phyloP scores from a whole-genome alignment of 2,113 vertebrate species.

The Romanogobio albipinnatus region DNA sequence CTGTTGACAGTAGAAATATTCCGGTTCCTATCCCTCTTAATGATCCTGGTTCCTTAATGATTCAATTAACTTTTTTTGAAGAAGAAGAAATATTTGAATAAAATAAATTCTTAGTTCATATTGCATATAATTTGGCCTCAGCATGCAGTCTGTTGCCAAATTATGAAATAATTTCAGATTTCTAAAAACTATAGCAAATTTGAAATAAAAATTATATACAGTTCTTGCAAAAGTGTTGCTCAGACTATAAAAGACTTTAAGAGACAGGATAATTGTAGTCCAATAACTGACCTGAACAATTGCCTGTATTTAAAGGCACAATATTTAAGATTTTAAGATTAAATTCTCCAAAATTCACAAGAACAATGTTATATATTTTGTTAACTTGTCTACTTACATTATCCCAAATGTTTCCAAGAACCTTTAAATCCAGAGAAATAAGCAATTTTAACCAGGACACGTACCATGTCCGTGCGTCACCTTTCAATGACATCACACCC shows the following conservation, averaged over 20 bases:
- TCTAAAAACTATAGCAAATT: not conserved
- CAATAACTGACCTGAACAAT: not conserved
- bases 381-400: too few species aligned
- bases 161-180: not conserved
- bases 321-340: too few species aligned
- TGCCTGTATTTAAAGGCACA: not conserved
- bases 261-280: not conserved
- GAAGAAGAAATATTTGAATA: not conserved
- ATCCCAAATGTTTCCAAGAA: too few species aligned
- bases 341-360: too few species aligned
- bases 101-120: not conserved
- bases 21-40: not conserved
- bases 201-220: not conserved
- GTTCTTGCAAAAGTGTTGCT: not conserved
- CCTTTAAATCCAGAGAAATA: too few species aligned
- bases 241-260: not conserved
- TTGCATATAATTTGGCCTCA: not conserved
- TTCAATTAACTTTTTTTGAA: not conserved
- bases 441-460: too few species aligned
- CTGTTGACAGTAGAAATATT: not conserved
- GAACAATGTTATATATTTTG: too few species aligned
- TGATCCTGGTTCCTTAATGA: not conserved
- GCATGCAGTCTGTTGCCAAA: slow-evolving; percentile 8
- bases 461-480: too few species aligned
- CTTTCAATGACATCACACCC: too few species aligned